Percentiles rank a stretch among this genome's conserved stretches.
Evolutionary conservation across 2,888 invertebrate species (phyloP).

Genomic region (Magallana nippona): DNA sequence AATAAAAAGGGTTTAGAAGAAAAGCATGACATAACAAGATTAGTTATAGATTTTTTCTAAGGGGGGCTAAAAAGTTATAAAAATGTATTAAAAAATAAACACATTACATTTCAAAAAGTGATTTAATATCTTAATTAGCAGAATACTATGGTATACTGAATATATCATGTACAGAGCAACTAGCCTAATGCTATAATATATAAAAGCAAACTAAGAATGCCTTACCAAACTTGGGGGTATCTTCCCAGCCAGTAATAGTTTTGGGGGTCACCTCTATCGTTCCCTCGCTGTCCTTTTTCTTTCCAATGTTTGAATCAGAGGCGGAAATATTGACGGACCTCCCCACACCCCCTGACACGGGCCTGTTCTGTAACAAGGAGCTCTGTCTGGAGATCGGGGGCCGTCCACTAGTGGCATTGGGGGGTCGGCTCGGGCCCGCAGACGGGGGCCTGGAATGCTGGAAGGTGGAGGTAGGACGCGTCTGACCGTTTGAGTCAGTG

Average conservation of each 20-base stretch:
- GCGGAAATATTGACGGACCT: constrained; percentile 46
- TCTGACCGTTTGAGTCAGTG: constrained; percentile 7
- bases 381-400: constrained; percentile 49
- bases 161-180: background rate
- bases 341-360: constrained; percentile 44
- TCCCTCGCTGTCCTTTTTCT: constrained; percentile 54
- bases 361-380: constrained; percentile 57
- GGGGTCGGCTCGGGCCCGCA: background rate
- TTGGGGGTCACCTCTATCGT: constrained; percentile 40
- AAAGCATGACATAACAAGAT: no score
- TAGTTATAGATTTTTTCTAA: no score
- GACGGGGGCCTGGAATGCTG: constrained; percentile 32
- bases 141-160: background rate
- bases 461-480: constrained; percentile 3
- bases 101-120: background rate
- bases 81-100: background rate
- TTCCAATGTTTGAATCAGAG: constrained; percentile 52
- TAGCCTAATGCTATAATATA: background rate
- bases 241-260: constrained; percentile 12
- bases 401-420: constrained; percentile 36
- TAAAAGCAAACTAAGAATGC: background rate
- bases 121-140: background rate
- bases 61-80: background rate
- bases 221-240: constrained; percentile 35
- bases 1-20: no score